Conservation (phyloP, 1,140 invertebrate species). For the Drosophila chauvacae region DNA sequence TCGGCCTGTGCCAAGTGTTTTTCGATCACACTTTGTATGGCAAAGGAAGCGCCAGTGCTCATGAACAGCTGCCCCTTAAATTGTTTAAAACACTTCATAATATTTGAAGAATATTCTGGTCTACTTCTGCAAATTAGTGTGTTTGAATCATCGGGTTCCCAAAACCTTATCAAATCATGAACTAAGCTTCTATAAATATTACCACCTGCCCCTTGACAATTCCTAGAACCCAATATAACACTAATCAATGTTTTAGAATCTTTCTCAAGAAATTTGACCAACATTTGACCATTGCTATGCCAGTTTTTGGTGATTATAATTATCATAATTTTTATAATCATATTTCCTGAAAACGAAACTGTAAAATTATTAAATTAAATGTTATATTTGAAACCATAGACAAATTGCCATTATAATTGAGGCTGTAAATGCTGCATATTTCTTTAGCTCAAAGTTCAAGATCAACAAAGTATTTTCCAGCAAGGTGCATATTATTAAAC, state of each 20-base stretch:
- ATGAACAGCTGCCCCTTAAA: neutral
- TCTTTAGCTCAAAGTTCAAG: slow-evolving; percentile 7
- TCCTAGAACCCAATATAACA: slow-evolving; percentile 12
- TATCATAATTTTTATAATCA: slow-evolving; percentile 1
- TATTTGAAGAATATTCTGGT: neutral
- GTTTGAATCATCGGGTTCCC: neutral
- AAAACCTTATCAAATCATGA: slow-evolving; percentile 26
- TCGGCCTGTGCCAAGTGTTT: slow-evolving; percentile 4
- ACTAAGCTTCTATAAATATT: slow-evolving; percentile 2
- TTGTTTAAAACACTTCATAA: neutral
- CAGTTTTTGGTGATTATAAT: slow-evolving; percentile 2
- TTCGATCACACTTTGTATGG: slow-evolving; percentile 24
- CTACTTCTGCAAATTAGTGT: neutral
- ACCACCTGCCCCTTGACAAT: neutral
- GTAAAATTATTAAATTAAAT: neutral
- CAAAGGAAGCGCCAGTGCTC: slow-evolving; percentile 17
- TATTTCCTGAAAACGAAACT: neutral
- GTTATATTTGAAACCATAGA: slow-evolving; percentile 1
- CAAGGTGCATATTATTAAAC: slow-evolving; percentile 78
- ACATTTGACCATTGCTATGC: neutral
- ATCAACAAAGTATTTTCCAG: slow-evolving; percentile 6
- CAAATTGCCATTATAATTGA: slow-evolving; percentile 36
- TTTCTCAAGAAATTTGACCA: slow-evolving; percentile 8
- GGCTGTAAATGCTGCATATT: slow-evolving; percentile 16
- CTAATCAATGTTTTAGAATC: slow-evolving; percentile 15